phyloP scores from a whole-genome alignment of 2,888 invertebrate genomes.

The Troides helena region DNA sequence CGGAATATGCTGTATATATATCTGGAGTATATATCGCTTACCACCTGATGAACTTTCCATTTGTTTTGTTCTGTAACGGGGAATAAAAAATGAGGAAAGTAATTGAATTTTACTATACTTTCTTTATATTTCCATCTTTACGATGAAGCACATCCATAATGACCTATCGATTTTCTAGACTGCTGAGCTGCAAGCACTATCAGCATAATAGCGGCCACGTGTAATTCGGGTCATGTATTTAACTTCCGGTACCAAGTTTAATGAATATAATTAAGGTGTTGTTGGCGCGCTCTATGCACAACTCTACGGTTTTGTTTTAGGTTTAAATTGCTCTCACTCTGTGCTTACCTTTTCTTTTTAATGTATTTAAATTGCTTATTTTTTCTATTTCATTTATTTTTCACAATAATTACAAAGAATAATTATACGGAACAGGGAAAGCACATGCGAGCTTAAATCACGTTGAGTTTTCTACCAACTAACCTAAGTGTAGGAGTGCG shows the following conservation, averaged over 20 bases:
- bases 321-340: constrained; percentile 6
- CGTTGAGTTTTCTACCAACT: no score
- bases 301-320: background rate
- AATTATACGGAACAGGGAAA: no score
- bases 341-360: background rate
- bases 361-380: background rate
- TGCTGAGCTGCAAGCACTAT: background rate
- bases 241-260: constrained; percentile 17
- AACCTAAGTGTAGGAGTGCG: no score
- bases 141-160: background rate
- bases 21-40: no score
- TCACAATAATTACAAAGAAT: no score
- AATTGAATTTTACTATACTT: background rate
- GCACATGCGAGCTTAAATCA: no score
- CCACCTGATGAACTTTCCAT: no score
- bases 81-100: background rate
- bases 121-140: background rate
- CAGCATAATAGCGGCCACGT: background rate
- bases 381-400: no score
- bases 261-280: constrained; percentile 20
- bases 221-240: constrained; percentile 19
- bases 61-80: no score
- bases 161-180: constrained; percentile 1
- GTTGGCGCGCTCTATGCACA: constrained; percentile 11
- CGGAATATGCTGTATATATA: no score